Conservation (phyloP, 2,797 vertebrate genomes). For the Dromococcyx pavoninus region DNA sequence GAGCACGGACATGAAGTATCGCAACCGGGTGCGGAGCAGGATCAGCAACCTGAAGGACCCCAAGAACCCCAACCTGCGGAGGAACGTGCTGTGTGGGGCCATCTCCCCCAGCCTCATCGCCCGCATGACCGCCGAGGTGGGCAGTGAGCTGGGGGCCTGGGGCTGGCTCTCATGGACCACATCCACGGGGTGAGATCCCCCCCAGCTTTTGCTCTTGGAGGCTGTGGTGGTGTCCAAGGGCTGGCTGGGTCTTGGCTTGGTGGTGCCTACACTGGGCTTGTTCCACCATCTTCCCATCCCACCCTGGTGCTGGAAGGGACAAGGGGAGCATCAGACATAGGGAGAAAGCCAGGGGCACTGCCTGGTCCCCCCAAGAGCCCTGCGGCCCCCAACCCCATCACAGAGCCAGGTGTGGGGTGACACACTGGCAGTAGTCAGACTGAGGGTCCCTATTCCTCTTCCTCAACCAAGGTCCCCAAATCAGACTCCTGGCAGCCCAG, state of each 20-base stretch:
- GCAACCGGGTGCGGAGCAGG: conserved; percentile 94
- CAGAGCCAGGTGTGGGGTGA: not conserved
- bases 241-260: not conserved
- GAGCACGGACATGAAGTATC: conserved; percentile 96
- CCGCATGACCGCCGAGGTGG: conserved; percentile 93
- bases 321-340: rapidly evolving
- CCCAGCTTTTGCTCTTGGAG: not conserved
- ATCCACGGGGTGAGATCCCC: not conserved
- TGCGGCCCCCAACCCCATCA: not conserved
- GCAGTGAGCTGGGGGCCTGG: rapidly evolving
- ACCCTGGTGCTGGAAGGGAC: not conserved
- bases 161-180: not conserved
- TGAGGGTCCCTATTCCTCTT: not conserved
- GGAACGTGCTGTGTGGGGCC: conserved; percentile 89
- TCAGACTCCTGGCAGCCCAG: not conserved
- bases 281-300: not conserved
- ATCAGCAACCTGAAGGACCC: conserved; percentile 98
- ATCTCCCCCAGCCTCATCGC: conserved; percentile 87
- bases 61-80: conserved; percentile 90
- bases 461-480: not conserved
- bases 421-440: not conserved
- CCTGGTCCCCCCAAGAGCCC: not conserved
- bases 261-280: not conserved
- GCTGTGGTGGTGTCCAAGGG: not conserved
- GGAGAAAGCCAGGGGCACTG: not conserved